Percentiles rank a stretch among this genome's conserved stretches.
Conservation (phyloP, 2,888 invertebrate genomes). For the Dasypogon diadema region DNA sequence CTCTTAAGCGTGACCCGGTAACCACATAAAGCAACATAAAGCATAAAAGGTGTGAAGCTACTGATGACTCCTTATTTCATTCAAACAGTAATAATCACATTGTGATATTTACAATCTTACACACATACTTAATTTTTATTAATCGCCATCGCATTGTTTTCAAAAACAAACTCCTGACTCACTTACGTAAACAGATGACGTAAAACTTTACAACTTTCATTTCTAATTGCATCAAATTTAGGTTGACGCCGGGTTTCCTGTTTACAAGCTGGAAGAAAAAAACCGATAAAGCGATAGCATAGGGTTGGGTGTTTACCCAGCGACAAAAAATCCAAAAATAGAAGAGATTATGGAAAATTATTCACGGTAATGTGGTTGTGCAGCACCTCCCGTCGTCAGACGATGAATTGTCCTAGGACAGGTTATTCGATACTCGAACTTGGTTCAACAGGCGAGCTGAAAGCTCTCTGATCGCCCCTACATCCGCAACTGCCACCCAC, state of each 20-base stretch:
- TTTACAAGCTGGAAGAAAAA: background rate
- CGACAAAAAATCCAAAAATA: background rate
- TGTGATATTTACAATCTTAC: too few species aligned
- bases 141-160: background rate
- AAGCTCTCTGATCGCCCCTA: background rate
- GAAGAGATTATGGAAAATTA: background rate
- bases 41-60: too few species aligned
- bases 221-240: background rate
- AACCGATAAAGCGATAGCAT: background rate
- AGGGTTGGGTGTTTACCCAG: background rate
- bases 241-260: conserved; percentile 13
- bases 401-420: conserved; percentile 2
- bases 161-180: background rate
- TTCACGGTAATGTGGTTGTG: background rate
- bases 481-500: conserved; percentile 10
- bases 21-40: too few species aligned
- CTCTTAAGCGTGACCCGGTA: too few species aligned
- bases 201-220: background rate
- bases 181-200: background rate
- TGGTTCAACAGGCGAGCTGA: background rate
- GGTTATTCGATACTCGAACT: background rate
- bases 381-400: background rate
- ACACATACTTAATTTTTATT: too few species aligned
- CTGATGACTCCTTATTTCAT: too few species aligned
- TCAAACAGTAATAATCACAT: too few species aligned